Conservation (phyloP, 23 tunicate species). For the Diplosoma virens region DNA sequence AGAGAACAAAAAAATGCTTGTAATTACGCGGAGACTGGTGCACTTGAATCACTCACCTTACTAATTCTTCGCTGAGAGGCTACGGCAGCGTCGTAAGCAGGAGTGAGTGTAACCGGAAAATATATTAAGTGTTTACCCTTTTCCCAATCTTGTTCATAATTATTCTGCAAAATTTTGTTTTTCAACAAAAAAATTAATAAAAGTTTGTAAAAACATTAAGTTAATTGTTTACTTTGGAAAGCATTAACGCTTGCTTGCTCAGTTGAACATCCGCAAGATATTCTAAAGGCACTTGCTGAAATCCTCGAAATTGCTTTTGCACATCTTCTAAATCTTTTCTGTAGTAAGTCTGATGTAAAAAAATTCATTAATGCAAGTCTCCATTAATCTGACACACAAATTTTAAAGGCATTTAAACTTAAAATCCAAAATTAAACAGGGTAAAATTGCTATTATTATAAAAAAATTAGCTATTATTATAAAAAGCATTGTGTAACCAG, state of each 20-base stretch:
- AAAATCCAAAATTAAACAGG: too few relatives aligned
- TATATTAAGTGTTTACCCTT: conserved; percentile 68
- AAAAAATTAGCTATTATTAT: too few relatives aligned
- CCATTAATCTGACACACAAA: too few relatives aligned
- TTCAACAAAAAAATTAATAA: not conserved
- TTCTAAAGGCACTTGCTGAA: conserved; percentile 61
- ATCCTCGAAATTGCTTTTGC: conserved; percentile 58
- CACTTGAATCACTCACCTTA: conserved; percentile 52
- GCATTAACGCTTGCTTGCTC: conserved; percentile 48
- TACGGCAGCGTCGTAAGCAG: conserved; percentile 61
- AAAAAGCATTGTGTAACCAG: too few relatives aligned
- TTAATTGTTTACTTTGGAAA: conserved; percentile 45
- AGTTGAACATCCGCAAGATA: conserved; percentile 74
- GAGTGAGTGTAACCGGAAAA: conserved; percentile 92
- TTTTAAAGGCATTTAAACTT: too few relatives aligned
- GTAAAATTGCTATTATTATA: too few relatives aligned
- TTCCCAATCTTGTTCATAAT: conserved; percentile 94
- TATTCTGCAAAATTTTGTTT: conserved; percentile 37
- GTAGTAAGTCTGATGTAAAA: conserved; percentile 70
- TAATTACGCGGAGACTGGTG: too few relatives aligned
- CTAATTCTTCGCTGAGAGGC: conserved; percentile 67
- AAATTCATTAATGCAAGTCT: too few relatives aligned
- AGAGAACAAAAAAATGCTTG: too few relatives aligned
- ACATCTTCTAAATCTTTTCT: conserved; percentile 64
- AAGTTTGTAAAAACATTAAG: not conserved